Evolutionary conservation across 2,113 vertebrate species (phyloP), one percentile per base, ranked within the genome.

Genomic region (Aptenodytes forsteri): DNA sequence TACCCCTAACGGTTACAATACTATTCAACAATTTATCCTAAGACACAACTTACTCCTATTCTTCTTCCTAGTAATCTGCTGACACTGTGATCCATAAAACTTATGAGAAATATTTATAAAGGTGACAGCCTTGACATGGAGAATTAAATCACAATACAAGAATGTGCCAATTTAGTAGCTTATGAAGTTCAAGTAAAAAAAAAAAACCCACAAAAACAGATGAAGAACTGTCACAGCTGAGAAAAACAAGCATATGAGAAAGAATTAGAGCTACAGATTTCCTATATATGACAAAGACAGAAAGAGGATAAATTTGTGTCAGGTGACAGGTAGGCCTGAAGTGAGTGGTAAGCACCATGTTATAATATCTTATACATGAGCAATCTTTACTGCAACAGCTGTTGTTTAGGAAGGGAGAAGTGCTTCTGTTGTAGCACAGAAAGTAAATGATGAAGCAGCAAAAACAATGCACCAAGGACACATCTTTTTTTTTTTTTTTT

Each of bases 41-140:
- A 49, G 42, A 36, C 47, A 40, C 42, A 40, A 56, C 46, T 61
- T 20, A 8, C 32, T 92, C 50, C 85, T 54, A 69, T 20, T 13
- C 69, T 12, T 18, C 79, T 87, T 64, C 72, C 61, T 13, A 6
- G 29, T 64, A 87, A 69, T 26, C 69, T 87, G 66, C 86, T 54
- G 92, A 46, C 3, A 52, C 77, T 16, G 83, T 84, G 92, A 95
- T 92, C 96, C 94, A 11, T 92, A 91, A 96, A 93, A 95, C 76
- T 89, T 44, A 36, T 5, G 56, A 91, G 89, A 81, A 97, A 87
- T 97, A 91, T 93, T 97, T 95, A 34, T 75, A 92, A 95, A 97
- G 95, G 95, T 95, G 95, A 87, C 92, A 97, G 89, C 55, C 83
- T 55, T 94, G 96, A 97, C 92, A 62, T 1, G 47, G 71, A 34